Conservation (phyloP, 2,888 invertebrate genomes). For the Prosapia bicincta region DNA sequence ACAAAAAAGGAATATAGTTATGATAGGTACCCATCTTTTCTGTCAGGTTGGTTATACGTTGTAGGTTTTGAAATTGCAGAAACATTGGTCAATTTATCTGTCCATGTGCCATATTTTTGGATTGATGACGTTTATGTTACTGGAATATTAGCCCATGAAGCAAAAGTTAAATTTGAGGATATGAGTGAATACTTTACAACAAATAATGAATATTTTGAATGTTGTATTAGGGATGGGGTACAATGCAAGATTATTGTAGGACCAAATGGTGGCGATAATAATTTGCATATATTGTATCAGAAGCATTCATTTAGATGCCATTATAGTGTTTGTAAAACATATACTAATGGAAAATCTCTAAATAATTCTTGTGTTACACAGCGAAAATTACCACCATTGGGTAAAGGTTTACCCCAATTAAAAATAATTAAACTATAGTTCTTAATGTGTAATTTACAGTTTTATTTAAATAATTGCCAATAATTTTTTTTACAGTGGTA, state of each 20-base stretch:
- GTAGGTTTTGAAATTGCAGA: slow-evolving; percentile 63
- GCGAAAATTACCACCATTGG: slow-evolving; percentile 35
- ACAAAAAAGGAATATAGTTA: slow-evolving; percentile 59
- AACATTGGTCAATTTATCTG: slow-evolving; percentile 54
- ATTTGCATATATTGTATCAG: slow-evolving; percentile 62
- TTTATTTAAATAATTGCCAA: too few species aligned
- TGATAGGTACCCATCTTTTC: slow-evolving; percentile 65
- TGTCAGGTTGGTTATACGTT: slow-evolving; percentile 83
- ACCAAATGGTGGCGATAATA: slow-evolving; percentile 72
- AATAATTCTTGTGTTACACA: slow-evolving; percentile 59
- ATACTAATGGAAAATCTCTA: slow-evolving; percentile 50
- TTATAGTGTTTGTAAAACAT: slow-evolving; percentile 52
- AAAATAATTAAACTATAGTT: slow-evolving; percentile 29
- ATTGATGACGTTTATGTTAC: slow-evolving; percentile 88
- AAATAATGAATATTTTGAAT: slow-evolving; percentile 67
- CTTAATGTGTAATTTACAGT: not conserved
- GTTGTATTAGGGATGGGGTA: slow-evolving; percentile 63
- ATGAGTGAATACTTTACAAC: slow-evolving; percentile 62
- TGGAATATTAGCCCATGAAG: slow-evolving; percentile 64
- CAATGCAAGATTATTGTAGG: slow-evolving; percentile 68
- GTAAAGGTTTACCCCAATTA: slow-evolving; percentile 32
- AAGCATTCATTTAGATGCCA: slow-evolving; percentile 59
- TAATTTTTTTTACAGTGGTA: too few species aligned
- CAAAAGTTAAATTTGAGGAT: slow-evolving; percentile 56
- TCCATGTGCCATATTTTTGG: slow-evolving; percentile 73